Conservation (phyloP, 2,113 vertebrate genomes). For the Thalassarche chlororhynchos region DNA sequence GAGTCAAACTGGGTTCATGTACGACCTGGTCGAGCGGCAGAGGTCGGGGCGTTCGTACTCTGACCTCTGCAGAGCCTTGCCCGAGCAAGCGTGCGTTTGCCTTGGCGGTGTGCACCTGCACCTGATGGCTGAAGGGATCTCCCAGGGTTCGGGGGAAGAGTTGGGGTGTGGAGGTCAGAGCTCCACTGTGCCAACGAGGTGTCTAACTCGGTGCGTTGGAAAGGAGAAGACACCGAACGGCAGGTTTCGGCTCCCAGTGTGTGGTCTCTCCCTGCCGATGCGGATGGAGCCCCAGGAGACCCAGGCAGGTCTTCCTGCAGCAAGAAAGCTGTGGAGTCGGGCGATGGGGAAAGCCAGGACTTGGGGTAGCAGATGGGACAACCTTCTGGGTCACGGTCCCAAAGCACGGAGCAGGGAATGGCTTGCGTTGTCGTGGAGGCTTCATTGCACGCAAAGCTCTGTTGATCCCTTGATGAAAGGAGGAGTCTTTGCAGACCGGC, state of each 20-base stretch:
- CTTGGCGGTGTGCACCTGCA: not conserved
- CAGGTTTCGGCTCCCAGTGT: not conserved
- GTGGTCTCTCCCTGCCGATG: not conserved
- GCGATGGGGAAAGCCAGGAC: not conserved
- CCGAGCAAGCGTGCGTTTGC: rapidly evolving
- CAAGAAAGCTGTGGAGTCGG: rapidly evolving
- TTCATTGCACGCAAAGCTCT: not conserved
- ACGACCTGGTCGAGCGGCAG: rapidly evolving
- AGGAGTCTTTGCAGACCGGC: not conserved
- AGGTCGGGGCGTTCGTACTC: not conserved
- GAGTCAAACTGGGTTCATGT: not conserved
- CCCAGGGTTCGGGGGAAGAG: not conserved
- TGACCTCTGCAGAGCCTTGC: not conserved
- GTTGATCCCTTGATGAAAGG: not conserved
- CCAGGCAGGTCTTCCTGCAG: not conserved
- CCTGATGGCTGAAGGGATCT: not conserved
- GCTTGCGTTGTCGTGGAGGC: rapidly evolving
- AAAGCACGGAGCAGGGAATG: not conserved
- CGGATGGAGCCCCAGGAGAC: not conserved
- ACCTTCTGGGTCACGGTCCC: not conserved
- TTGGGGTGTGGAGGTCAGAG: not conserved
- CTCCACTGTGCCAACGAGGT: not conserved
- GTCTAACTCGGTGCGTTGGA: not conserved
- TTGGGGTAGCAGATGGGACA: not conserved
- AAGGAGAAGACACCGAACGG: not conserved